These are phyloP conservation scores for Eilema depressum DNA, from an alignment of 2,888 invertebrate genomes.

Conservation along the genomic window DNA sequence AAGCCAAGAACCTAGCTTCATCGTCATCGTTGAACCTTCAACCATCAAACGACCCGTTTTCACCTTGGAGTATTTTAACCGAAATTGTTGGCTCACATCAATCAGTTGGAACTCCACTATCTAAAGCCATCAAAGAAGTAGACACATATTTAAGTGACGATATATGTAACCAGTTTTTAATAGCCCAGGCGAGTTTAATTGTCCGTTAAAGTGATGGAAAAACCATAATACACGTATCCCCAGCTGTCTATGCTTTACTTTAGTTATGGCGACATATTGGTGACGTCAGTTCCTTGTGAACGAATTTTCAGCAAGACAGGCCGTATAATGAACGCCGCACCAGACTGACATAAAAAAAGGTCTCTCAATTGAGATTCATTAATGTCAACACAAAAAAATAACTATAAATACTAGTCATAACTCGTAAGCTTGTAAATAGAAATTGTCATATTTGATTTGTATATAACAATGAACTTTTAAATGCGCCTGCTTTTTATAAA, in stretches of 20 bases:
- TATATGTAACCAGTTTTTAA: slow-evolving; percentile 26
- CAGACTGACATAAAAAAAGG: slow-evolving; percentile 25
- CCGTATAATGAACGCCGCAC: slow-evolving; percentile 33
- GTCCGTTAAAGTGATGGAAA: slow-evolving; percentile 45
- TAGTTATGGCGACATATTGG: slow-evolving; percentile 37
- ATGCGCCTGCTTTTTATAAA: background rate
- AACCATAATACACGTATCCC: slow-evolving; percentile 28
- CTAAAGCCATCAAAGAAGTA: slow-evolving; percentile 38
- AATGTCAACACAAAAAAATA: slow-evolving; percentile 19
- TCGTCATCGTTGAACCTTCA: background rate
- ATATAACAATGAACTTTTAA: slow-evolving; percentile 7
- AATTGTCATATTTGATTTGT: background rate
- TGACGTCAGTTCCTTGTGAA: slow-evolving; percentile 45
- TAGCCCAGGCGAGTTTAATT: slow-evolving; percentile 27
- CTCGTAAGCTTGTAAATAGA: background rate
- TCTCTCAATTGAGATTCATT: slow-evolving; percentile 27
- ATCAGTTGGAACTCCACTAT: slow-evolving; percentile 32
- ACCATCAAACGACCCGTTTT: slow-evolving; percentile 19
- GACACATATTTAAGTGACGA: slow-evolving; percentile 41
- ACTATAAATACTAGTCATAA: background rate
- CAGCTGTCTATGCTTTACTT: slow-evolving; percentile 23
- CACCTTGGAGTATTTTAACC: slow-evolving; percentile 37
- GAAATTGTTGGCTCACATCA: slow-evolving; percentile 29
- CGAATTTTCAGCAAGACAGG: slow-evolving; percentile 43
- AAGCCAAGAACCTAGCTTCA: background rate